Evolutionary conservation across 2,113 vertebrate genomes (phyloP), one percentile per base, ranked within the genome.

Genomic region (Myotis brandtii): DNA sequence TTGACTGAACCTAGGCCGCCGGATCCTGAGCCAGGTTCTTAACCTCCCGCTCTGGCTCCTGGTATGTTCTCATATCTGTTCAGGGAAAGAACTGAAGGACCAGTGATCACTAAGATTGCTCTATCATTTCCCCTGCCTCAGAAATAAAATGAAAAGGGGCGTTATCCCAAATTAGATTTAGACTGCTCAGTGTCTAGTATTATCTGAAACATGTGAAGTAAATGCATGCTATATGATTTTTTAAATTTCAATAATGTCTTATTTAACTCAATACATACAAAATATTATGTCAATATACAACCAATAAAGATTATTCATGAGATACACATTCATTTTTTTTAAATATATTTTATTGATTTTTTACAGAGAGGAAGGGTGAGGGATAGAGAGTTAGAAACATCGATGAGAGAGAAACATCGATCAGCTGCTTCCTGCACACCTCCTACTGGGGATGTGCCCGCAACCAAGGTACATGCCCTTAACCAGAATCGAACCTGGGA

Each of bases 231-330:
- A 4, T 48, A 20, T 16, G 27, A 30, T 5, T 30, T 64, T 23
- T 14, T 13, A 16, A 54, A 48, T 40, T 73, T 94, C 23, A 67
- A 5, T 18, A 52, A 54, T 27, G 27, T 86, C 52, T 64, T 46
- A 54, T 32, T 86, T 67, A 81, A 86, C n/a, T n/a, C 6, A 80
- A 17, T 70, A 23, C n/a, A 50, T 37, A 23, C 0, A 23, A 83
- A 93, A 48, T 43, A 27, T 34, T 46, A 32, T 40, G 73, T 85
- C 30, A 62, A 10, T 86, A 59, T 67, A 20, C 59, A 88, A 88
- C 79, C 54, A 93, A 75, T 23, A 59, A 79, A 72, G 79, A 30
- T 59, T 76, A 67, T 69, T 91, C 83, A 70, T 86, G 43, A 90
- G 50, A n/a, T 23, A 27, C 48, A 66, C 18, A 25, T 81, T 81